A percentile compares a stretch with the other conserved stretches of the same genome.
Evolutionary conservation across 2,888 invertebrate species (phyloP).

Genomic region (Hemistola chrysoprasaria): DNA sequence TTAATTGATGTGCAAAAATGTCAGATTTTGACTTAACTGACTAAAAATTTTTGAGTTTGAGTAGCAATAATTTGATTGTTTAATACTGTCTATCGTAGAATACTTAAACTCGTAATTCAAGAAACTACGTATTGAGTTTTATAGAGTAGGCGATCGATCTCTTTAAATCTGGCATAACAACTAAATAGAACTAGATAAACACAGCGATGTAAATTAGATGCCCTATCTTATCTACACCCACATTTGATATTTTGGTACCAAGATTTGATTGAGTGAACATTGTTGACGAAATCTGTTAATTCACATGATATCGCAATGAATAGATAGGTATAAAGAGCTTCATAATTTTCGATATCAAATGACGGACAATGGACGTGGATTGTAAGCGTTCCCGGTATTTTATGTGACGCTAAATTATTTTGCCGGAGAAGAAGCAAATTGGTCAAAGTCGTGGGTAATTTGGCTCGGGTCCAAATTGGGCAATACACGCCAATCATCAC

Average conservation of each 20-base stretch:
- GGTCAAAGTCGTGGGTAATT: conserved; percentile 47
- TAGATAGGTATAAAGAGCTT: background rate
- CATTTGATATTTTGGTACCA: conserved; percentile 5
- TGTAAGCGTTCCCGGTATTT: conserved; percentile 9
- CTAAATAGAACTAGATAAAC: conserved; percentile 10
- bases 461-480: conserved; percentile 45
- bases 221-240: conserved; percentile 14
- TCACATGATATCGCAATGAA: background rate
- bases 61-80: too few species aligned
- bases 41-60: too few species aligned
- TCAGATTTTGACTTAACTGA: too few species aligned
- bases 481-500: conserved; percentile 38
- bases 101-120: conserved; percentile 1
- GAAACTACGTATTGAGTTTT: background rate
- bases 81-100: background rate
- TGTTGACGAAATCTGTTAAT: background rate
- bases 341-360: background rate
- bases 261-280: conserved; percentile 6
- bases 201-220: conserved; percentile 11
- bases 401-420: conserved; percentile 19
- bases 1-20: too few species aligned
- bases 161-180: background rate
- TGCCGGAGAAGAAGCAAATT: conserved; percentile 35
- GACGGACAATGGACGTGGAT: conserved; percentile 6
- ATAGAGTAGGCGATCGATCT: background rate